Conservation (phyloP, 2,113 vertebrate genomes). For the Eleginops maclovinus region DNA sequence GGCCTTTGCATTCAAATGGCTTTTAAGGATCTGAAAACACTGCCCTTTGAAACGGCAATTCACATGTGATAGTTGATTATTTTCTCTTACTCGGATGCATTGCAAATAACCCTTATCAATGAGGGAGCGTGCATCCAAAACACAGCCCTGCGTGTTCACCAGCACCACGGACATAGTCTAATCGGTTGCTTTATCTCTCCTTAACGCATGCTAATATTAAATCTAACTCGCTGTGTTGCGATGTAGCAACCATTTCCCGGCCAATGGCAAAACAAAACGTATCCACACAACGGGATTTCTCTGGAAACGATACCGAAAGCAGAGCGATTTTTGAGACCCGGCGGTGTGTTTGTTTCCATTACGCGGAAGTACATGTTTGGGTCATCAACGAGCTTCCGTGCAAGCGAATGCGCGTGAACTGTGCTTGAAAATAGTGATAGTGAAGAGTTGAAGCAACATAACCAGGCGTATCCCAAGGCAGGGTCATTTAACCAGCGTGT, state of each 20-base stretch:
- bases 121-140: constrained; percentile 88
- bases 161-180: constrained; percentile 85
- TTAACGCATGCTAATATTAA: background rate
- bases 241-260: background rate
- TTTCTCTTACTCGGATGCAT: constrained; percentile 42
- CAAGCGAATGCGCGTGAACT: background rate
- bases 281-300: accelerated
- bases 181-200: background rate
- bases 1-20: constrained; percentile 34
- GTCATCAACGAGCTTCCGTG: background rate
- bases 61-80: constrained; percentile 1
- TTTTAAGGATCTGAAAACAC: constrained; percentile 66
- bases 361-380: background rate
- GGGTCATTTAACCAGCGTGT: too few relatives aligned
- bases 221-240: accelerated
- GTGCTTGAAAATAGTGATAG: too few relatives aligned
- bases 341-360: accelerated
- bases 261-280: background rate
- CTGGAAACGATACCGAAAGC: constrained; percentile 10
- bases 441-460: too few relatives aligned
- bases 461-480: too few relatives aligned
- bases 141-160: constrained; percentile 80
- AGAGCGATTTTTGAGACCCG: background rate
- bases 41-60: constrained; percentile 67
- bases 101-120: constrained; percentile 76